Percentiles rank a stretch among this genome's conserved stretches.
Conservation (phyloP, 1,140 invertebrate species). For the Latrodectus geometricus region DNA sequence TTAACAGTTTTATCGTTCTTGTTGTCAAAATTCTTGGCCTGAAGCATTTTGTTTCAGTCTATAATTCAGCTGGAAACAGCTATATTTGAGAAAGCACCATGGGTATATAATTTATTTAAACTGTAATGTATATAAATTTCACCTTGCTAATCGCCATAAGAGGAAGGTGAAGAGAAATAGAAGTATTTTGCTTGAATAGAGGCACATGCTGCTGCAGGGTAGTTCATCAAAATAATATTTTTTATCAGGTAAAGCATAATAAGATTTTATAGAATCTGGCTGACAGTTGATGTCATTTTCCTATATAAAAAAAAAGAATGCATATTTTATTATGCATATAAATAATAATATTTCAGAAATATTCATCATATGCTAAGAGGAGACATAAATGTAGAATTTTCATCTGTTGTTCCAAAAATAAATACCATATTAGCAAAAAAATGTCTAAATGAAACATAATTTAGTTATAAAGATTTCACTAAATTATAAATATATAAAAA, state of each 20-base stretch:
- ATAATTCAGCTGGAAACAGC: background rate
- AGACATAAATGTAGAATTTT: too few species aligned
- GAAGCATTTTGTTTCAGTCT: background rate
- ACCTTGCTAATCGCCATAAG: conserved; percentile 12
- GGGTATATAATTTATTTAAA: conserved; percentile 26
- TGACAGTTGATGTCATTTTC: conserved; percentile 52
- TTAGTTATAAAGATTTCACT: too few species aligned
- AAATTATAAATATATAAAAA: too few species aligned
- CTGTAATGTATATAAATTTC: conserved; percentile 42
- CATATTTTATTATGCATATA: background rate
- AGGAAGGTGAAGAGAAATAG: conserved; percentile 16
- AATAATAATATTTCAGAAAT: too few species aligned
- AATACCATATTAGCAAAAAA: too few species aligned
- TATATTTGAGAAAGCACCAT: conserved; percentile 55
- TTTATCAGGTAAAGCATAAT: conserved; percentile 34
- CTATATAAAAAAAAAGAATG: conserved; percentile 3
- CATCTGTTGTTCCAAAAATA: too few species aligned
- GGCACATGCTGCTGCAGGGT: conserved; percentile 28
- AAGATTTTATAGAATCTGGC: conserved; percentile 47
- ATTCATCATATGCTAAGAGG: too few species aligned
- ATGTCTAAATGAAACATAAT: too few species aligned
- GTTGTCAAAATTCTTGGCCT: background rate
- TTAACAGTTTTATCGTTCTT: background rate
- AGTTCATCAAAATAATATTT: conserved; percentile 45
- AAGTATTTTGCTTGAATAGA: background rate